Percentiles rank a stretch among this genome's conserved stretches.
Conservation (phyloP, 2,888 invertebrate genomes). For the Rutpela maculata region DNA sequence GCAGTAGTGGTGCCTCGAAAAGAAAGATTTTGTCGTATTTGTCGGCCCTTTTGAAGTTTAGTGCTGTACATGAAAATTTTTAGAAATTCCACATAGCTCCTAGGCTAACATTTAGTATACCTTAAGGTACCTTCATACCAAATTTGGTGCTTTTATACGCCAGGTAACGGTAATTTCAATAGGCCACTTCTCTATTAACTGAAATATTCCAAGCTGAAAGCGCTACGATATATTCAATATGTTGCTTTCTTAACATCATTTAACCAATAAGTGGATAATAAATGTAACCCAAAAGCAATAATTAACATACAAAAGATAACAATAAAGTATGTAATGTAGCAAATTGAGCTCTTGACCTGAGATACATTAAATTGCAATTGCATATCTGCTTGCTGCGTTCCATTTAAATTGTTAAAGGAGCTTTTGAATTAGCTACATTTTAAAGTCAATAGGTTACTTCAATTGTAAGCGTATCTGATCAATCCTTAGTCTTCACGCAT, state of each 20-base stretch:
- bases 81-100: too few species aligned
- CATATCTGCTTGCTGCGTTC: background rate
- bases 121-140: too few species aligned
- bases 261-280: background rate
- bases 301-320: constrained; percentile 1
- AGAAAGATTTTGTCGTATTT: too few species aligned
- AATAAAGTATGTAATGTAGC: background rate
- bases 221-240: too few species aligned
- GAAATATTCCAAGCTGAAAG: too few species aligned
- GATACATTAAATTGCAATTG: background rate
- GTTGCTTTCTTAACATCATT: background rate
- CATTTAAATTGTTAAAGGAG: background rate
- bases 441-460: background rate
- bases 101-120: too few species aligned
- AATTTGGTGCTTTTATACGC: too few species aligned
- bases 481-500: background rate
- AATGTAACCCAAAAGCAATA: background rate
- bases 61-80: too few species aligned
- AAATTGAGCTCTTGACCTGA: background rate
- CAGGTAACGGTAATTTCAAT: too few species aligned
- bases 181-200: too few species aligned
- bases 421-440: background rate
- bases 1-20: too few species aligned
- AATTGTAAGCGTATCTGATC: background rate
- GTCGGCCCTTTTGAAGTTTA: too few species aligned